Percentiles rank a stretch among this genome's conserved stretches.
phyloP scores from a whole-genome alignment of 2,888 invertebrate species.

The Leucophora obtusa region DNA sequence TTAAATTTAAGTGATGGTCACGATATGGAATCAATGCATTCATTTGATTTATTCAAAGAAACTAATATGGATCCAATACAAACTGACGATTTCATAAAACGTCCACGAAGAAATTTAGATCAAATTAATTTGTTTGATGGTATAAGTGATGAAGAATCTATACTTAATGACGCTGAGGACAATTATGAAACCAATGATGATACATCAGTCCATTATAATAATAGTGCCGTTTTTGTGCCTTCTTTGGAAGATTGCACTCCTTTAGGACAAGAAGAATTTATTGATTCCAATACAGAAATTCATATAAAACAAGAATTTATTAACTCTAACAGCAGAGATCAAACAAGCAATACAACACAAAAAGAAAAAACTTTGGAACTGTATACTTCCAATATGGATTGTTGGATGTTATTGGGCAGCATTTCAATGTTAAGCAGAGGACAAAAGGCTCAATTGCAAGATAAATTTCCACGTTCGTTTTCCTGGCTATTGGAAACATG shows the following conservation, averaged over 20 bases:
- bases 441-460: slow-evolving; percentile 68
- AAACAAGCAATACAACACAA: slow-evolving; percentile 1
- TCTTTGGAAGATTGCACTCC: not conserved
- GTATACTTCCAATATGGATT: slow-evolving; percentile 75
- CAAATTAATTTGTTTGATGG: slow-evolving; percentile 65
- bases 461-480: slow-evolving; percentile 73
- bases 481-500: slow-evolving; percentile 77
- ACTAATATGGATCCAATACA: slow-evolving; percentile 72
- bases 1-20: not conserved
- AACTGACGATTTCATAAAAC: slow-evolving; percentile 54
- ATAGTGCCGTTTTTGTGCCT: too few relatives aligned
- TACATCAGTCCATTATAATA: not conserved
- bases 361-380: slow-evolving; percentile 58
- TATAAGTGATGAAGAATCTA: slow-evolving; percentile 66
- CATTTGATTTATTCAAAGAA: slow-evolving; percentile 70
- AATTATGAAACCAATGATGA: not conserved
- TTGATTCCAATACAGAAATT: not conserved
- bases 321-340: not conserved
- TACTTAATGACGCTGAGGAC: slow-evolving; percentile 23
- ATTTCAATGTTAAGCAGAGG: slow-evolving; percentile 54
- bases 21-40: slow-evolving; percentile 60
- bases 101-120: slow-evolving; percentile 70
- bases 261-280: not conserved
- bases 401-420: slow-evolving; percentile 74
- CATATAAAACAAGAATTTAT: slow-evolving; percentile 29